Evolutionary conservation across 2,113 vertebrate genomes (phyloP).

Genomic region (Romanogobio albipinnatus): DNA sequence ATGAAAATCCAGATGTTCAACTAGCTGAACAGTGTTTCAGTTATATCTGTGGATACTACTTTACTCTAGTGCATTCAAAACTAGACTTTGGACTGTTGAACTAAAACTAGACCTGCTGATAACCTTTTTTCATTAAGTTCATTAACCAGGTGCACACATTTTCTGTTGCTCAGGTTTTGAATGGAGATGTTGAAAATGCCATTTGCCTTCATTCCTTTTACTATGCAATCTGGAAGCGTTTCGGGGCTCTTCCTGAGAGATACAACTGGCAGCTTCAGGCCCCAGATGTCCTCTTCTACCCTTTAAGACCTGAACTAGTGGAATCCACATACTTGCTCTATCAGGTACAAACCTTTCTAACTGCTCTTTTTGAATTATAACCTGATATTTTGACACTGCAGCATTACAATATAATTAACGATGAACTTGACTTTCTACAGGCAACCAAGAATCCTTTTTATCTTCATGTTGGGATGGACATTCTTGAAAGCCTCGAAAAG

Average conservation of each 20-base stretch:
- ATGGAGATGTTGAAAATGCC: conserved; percentile 94
- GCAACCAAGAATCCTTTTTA: conserved; percentile 99
- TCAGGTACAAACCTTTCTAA: conserved; percentile 79
- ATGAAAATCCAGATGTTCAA: neutral
- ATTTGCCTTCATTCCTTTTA: conserved; percentile 99
- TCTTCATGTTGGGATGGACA: conserved; percentile 98
- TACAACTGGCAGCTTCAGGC: conserved; percentile 99
- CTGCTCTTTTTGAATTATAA: neutral
- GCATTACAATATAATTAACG: neutral
- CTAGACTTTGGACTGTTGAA: neutral
- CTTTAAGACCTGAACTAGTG: conserved; percentile 92
- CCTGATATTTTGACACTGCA: neutral
- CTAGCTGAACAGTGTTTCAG: neutral
- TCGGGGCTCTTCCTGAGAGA: conserved; percentile 93
- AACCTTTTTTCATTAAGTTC: neutral
- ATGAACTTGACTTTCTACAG: conserved; percentile 66
- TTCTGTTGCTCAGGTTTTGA: conserved; percentile 82
- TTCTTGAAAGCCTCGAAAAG: conserved; percentile 96
- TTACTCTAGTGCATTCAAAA: neutral
- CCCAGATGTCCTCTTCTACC: conserved; percentile 95
- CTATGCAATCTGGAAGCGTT: conserved; percentile 98
- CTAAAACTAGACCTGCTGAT: neutral
- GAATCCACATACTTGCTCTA: conserved; percentile 97
- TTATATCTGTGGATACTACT: neutral
- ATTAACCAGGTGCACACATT: neutral